Conservation (phyloP, 1,140 invertebrate species). For the Formica selysi region DNA sequence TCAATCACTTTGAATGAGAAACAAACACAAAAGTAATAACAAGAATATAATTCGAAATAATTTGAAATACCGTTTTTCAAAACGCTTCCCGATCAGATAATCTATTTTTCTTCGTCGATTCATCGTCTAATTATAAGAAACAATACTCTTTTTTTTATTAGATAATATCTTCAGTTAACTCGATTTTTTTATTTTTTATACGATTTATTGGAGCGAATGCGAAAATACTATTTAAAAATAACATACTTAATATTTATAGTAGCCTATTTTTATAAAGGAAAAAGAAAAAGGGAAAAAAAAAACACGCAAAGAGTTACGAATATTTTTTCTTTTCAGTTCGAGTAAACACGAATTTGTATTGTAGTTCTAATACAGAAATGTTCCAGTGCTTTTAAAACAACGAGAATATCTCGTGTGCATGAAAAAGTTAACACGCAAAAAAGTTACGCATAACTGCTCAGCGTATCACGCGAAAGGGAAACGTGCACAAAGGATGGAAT, state of each 20-base stretch:
- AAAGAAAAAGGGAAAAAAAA: not conserved
- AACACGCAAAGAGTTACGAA: not conserved
- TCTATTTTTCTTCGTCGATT: not conserved
- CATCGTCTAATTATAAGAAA: no score
- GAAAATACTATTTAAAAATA: no score
- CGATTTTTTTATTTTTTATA: no score
- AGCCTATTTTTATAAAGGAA: not conserved
- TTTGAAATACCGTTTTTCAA: not conserved
- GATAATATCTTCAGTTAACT: no score
- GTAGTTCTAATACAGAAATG: not conserved
- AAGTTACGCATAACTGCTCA: constrained; percentile 56
- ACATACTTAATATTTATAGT: no score
- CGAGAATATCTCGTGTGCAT: constrained; percentile 13
- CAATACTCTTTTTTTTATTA: no score
- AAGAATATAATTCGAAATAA: not conserved
- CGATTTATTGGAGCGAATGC: no score
- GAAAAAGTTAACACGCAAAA: constrained; percentile 32
- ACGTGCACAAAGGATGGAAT: not conserved
- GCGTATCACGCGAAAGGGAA: constrained; percentile 28
- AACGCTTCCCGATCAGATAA: not conserved
- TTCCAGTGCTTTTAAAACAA: not conserved
- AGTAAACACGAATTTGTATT: not conserved
- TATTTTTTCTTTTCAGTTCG: constrained; percentile 7
- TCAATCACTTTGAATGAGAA: not conserved
- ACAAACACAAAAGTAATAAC: not conserved